Base-by-base conservation (phyloP, 92 coral and sea anemone species). In the Hydrozoanthus gracilis region DNA sequence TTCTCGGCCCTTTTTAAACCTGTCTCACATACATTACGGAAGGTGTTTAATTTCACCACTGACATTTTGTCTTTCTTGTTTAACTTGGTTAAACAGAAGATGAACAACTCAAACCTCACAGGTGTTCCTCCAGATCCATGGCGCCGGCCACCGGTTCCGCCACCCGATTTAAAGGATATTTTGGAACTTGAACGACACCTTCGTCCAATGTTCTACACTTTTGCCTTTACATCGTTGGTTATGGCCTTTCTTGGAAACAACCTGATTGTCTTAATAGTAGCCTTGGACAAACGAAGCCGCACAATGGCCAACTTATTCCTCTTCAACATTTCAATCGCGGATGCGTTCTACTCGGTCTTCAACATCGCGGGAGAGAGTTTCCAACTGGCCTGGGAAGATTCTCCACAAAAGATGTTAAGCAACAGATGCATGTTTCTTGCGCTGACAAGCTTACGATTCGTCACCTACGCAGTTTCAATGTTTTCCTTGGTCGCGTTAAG, bases 281-380 rank as follows among this genome's bases (percentile, higher is more conserved):
- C 79, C 4, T 65, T 86, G 4, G 90, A 90, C 54, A 65, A 67
- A 10, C 73, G 79, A 54, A 79, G 55, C 27, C 90, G 84, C 54
- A 71, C n/a, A 65, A 86, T 86, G 92, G 82, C 90, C 4, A 84
- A 86, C 39, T 39, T 90, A 71, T 90, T 90, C 76, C 82, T 90
- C 3, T 66, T 90, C 10, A 90, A 90, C 27, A 82, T 90, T 44
- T 78, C 92, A 16, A 17, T 86, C 10, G 92, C 86, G 20, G 78
- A 75, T 76, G 58, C 76, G 13, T 44, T 90, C 73, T 90, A 73
- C 79, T 86, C 90, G 27, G 87, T 85, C 17, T 69, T 82, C 14
- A 86, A 87, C 58, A 82, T 90, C 9, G 89, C 76, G 4, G 92
- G 92, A 49, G 92, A 87, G 77, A 87, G 64, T 52, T 11, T 86